phyloP scores from a whole-genome alignment of 2,797 vertebrate species.

The Argyrosomus regius region DNA sequence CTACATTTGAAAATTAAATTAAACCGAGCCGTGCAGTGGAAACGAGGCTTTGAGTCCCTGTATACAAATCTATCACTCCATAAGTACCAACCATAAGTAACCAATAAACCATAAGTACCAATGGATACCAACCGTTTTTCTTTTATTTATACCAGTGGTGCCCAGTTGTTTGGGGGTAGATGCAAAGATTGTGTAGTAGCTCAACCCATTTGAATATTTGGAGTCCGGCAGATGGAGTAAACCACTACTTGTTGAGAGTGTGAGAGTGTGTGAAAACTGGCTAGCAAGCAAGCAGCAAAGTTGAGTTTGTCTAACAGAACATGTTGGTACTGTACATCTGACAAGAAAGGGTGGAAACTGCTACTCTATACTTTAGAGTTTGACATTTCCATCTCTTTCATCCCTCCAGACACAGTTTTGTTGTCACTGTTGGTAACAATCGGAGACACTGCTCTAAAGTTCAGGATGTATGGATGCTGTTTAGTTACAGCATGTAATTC shows the following conservation, averaged over 20 bases:
- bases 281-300: too few species aligned
- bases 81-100: too few species aligned
- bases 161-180: neutral
- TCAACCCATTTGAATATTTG: neutral
- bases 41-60: neutral
- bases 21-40: too few species aligned
- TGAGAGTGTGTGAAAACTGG: too few species aligned
- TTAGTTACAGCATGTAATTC: neutral
- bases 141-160: neutral
- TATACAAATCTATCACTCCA: neutral
- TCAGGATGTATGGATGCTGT: neutral
- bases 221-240: neutral
- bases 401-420: neutral
- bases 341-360: too few species aligned
- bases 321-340: neutral
- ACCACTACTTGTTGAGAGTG: neutral
- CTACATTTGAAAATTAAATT: too few species aligned
- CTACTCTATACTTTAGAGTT: neutral
- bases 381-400: neutral
- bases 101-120: neutral
- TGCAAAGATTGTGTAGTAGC: neutral
- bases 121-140: neutral
- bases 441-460: neutral
- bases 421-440: neutral
- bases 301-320: neutral